Base-by-base conservation (phyloP, 2,113 vertebrate genomes). In the Peromyscus leucopus region DNA sequence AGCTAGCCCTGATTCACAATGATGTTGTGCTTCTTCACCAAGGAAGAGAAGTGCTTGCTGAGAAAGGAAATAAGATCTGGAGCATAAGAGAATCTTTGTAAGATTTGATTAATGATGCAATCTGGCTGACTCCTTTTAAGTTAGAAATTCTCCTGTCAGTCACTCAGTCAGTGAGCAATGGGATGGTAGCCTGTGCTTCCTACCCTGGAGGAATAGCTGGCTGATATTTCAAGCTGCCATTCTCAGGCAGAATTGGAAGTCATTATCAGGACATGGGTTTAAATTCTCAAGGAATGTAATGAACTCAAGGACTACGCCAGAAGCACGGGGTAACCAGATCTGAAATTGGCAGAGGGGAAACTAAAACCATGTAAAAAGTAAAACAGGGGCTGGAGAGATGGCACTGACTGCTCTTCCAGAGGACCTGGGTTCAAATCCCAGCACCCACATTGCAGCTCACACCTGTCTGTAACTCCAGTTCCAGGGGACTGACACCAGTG, bases 201-300 rank as follows among this genome's bases (percentile, higher is more conserved):
- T 71, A 33, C 28, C 39, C 7, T 8, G 4, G 51, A 82, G 42
- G 39, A 92, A 93, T 8, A 78, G 33, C 51, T 96, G 39, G 67
- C 33, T 89, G 36, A n/a, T 76, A 95, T 39, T 86, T 96, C 89
- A 72, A 39, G 84, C 46, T 88, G 74, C n/a, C 17, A 46, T 46
- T 59, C 61, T 67, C 22, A 42, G 46, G 10, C 28, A 79, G 79
- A 87, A 87, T 19, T 39, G 1, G 15, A 93, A 79, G 33, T 90
- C 80, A 71, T 86, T 78, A 83, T 36, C 80, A 94, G 75, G 48
- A 91, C 46, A 89, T 46, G 61, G 51, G 83, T 80, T 89, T 83
- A 86, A 87, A 74, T 79, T 74, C 92, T 80, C 63, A 75, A 89
- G 85, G 96, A 93, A 80, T 51, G 12, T 48, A 74, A 74, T 79